These are phyloP conservation scores for Drosophila cognata DNA, from an alignment of 2,888 invertebrate genomes.

Conservation along the genomic window DNA sequence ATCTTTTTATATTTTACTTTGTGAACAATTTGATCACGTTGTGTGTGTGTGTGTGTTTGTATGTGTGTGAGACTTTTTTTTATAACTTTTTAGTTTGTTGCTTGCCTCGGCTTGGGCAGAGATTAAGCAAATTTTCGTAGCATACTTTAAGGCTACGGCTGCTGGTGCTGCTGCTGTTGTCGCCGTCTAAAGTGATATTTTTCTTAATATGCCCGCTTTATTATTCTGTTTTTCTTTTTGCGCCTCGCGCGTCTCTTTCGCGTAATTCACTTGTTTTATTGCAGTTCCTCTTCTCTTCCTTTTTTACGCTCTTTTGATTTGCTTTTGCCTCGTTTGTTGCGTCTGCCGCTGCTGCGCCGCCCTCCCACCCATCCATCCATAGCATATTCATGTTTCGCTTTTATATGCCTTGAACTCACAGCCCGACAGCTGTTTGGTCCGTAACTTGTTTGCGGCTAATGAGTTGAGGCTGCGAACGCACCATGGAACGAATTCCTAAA, in stretches of 20 bases:
- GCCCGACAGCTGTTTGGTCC: constrained; percentile 65
- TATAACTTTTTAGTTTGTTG: constrained; percentile 76
- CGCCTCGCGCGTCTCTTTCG: constrained; percentile 40
- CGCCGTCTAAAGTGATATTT: constrained; percentile 61
- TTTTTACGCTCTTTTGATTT: constrained; percentile 73
- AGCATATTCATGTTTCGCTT: constrained; percentile 49
- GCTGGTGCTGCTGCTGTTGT: constrained; percentile 26
- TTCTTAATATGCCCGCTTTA: constrained; percentile 67
- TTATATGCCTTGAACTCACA: constrained; percentile 41
- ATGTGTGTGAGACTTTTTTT: constrained; percentile 55
- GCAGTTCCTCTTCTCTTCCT: constrained; percentile 52
- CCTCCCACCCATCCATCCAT: constrained; percentile 3
- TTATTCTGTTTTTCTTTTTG: constrained; percentile 69
- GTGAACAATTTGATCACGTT: constrained; percentile 64
- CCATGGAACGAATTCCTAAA: constrained; percentile 32
- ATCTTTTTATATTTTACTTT: constrained; percentile 64
- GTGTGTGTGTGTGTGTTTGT: constrained; percentile 7
- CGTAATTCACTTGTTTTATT: constrained; percentile 77
- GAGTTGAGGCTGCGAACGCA: constrained; percentile 50
- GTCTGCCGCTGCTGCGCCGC: constrained; percentile 11
- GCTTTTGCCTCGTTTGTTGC: constrained; percentile 49
- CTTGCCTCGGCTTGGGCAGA: constrained; percentile 47
- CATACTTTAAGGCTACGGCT: constrained; percentile 48
- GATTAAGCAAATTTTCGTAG: constrained; percentile 74
- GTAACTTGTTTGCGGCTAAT: constrained; percentile 62